Conservation (phyloP, 1,140 invertebrate species). For the Halyomorpha halys region DNA sequence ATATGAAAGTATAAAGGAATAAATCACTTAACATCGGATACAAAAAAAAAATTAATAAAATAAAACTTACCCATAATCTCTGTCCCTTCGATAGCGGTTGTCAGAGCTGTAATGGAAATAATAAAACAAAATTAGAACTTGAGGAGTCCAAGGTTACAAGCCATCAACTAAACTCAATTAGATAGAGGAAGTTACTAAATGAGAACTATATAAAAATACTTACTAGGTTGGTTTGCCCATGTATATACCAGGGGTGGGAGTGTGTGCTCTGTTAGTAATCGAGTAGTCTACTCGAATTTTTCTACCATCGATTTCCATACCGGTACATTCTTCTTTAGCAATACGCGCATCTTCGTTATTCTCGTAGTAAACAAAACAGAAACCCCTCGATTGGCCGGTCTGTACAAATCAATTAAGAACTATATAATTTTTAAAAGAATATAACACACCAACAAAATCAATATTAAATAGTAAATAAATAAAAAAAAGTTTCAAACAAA, state of each 20-base stretch:
- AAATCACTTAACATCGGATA: too few species aligned
- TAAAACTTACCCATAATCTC: conserved; percentile 19
- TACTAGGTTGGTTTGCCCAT: conserved; percentile 83
- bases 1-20: too few species aligned
- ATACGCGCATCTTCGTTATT: conserved; percentile 79
- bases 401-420: too few species aligned
- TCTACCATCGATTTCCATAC: conserved; percentile 88
- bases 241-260: conserved; percentile 95
- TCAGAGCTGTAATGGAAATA: conserved; percentile 5
- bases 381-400: conserved; percentile 68
- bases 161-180: too few species aligned
- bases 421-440: too few species aligned
- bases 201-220: conserved; percentile 28
- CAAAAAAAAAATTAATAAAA: too few species aligned
- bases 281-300: conserved; percentile 92
- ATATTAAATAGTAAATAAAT: too few species aligned
- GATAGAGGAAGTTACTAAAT: neutral
- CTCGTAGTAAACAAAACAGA: conserved; percentile 94
- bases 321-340: conserved; percentile 87
- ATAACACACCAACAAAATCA: too few species aligned
- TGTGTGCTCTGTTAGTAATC: conserved; percentile 93
- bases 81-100: conserved; percentile 2
- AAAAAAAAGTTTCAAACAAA: neutral
- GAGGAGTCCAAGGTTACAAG: too few species aligned
- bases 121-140: conserved; percentile 18